Evolutionary conservation across 2,888 invertebrate species (phyloP), one percentile per base, ranked within the genome.

Genomic region (Blomia tropicalis): DNA sequence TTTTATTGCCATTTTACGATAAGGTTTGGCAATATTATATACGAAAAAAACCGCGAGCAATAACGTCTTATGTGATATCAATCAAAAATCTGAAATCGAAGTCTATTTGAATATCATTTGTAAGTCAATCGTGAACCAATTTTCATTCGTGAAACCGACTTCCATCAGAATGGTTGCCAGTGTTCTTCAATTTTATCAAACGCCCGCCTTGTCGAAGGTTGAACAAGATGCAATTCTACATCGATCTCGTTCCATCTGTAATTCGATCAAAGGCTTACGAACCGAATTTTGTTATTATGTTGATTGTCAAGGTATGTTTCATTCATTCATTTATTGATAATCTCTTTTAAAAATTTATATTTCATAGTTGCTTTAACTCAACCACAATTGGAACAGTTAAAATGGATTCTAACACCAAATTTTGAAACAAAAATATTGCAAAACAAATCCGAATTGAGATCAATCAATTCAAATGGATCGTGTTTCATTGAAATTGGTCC

Each of bases 401-500:
- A 60, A 44, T 63, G 63, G 63, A 32, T 63, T 31, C 58, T 63
- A 36, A 59, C 59, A n/a, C 53, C 63, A 14, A 61, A 51, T 32
- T 63, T 63, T 43, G 25, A 63, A 23, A 47, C 23, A 27, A 59
- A 47, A 53, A 25, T 51, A 17, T 17, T 17, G 22, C 25, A 25
- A 29, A 23, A 31, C 25, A 25, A 36, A 43, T 63, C 59, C 11
- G 23, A 17, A 11, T 11, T 41, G 41, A 27, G 29, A 19, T 43
- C 32, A 27, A 32, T 7, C 14, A 41, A 22, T 36, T 60, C 63
- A 29, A 5, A 19, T 17, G 25, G 44, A 25, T 32, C 22, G 17
- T 23, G 19, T 27, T 60, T 59, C 41, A 36, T 60, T 22, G 60
- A 63, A 58, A 56, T 66, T 58, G 66, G 66, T 36, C 69, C 68